These are phyloP conservation scores for Equus przewalskii DNA, from an alignment of 2,113 vertebrate genomes.

Conservation along the genomic window DNA sequence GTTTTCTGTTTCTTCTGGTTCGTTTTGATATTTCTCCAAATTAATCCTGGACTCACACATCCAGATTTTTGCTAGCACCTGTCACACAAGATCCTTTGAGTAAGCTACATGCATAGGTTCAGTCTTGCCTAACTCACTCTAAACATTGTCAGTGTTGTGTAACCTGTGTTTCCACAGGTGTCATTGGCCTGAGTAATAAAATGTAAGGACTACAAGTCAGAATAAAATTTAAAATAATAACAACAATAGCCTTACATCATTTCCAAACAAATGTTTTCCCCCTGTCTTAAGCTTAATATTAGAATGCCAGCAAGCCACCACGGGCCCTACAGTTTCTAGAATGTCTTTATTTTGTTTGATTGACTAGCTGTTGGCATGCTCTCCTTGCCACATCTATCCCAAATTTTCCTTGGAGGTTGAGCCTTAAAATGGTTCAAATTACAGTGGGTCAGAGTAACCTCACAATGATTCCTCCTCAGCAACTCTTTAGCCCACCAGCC, in stretches of 20 bases:
- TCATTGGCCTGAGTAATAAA: neutral
- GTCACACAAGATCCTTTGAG: neutral
- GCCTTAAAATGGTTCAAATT: neutral
- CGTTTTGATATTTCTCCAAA: neutral
- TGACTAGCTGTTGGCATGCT: neutral
- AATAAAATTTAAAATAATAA: neutral
- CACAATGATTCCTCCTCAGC: neutral
- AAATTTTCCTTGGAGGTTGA: neutral
- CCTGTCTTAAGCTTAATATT: neutral
- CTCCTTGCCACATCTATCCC: neutral
- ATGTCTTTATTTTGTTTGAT: neutral
- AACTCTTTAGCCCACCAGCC: neutral
- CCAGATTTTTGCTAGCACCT: neutral
- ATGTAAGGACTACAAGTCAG: neutral
- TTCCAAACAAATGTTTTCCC: neutral
- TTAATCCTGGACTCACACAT: neutral
- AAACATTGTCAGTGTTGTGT: neutral
- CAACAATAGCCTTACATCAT: neutral
- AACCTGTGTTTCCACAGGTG: neutral
- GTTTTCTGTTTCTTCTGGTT: neutral
- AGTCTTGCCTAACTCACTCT: neutral
- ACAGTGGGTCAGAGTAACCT: neutral
- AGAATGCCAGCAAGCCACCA: neutral
- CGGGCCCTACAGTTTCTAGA: neutral
- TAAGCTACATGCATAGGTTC: neutral